phyloP scores from a whole-genome alignment of 2,797 vertebrate species.

The Notamacropus eugenii region DNA sequence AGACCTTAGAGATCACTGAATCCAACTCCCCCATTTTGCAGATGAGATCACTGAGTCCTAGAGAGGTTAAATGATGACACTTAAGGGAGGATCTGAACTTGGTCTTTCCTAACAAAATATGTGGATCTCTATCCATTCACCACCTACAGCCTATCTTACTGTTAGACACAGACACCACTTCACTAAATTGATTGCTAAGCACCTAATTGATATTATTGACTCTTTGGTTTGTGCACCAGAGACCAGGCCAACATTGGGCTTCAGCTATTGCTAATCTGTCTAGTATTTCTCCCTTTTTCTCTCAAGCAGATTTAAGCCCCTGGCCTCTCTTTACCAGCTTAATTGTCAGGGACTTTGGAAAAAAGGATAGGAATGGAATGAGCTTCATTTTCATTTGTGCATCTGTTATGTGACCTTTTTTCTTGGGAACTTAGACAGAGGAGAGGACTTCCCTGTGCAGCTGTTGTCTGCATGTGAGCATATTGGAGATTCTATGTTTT shows the following conservation, averaged over 20 bases:
- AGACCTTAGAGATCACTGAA: neutral
- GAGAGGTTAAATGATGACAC: neutral
- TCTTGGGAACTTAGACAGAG: neutral
- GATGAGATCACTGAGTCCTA: neutral
- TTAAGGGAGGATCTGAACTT: neutral
- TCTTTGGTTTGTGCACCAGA: conserved; percentile 19
- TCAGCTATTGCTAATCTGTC: neutral
- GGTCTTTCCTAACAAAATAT: neutral
- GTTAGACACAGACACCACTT: neutral
- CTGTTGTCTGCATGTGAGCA: too few relatives aligned
- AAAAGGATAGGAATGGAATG: neutral
- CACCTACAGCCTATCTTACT: neutral
- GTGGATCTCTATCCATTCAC: neutral
- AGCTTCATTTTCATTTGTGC: conserved; percentile 26
- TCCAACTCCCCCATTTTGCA: neutral
- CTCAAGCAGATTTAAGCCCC: conserved; percentile 35
- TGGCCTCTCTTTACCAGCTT: neutral
- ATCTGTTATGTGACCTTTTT: neutral
- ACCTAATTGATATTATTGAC: neutral
- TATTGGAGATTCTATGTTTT: neutral
- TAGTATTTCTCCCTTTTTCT: conserved; percentile 17
- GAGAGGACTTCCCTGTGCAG: neutral
- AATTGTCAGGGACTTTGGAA: neutral
- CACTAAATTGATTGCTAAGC: neutral
- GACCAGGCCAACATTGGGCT: neutral